Base-by-base conservation (phyloP, 2,113 vertebrate genomes). In the Parus major region DNA sequence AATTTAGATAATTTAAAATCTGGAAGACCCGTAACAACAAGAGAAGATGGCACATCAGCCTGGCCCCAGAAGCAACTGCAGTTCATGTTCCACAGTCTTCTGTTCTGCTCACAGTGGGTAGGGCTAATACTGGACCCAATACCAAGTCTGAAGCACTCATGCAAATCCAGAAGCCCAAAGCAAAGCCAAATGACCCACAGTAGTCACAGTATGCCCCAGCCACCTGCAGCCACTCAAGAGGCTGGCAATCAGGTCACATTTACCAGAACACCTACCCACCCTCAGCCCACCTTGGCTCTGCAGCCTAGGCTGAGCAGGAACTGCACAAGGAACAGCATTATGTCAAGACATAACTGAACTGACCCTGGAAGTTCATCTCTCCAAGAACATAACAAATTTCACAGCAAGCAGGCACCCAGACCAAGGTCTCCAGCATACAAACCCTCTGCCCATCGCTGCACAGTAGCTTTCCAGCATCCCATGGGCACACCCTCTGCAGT, bases 11-110 rank as follows among this genome's bases (percentile, higher is more conserved):
- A 42, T 70, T 36, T 41, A 73, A 80, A 52, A 49, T 44, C 50
- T 69, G 59, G 41, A 80, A 60, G 46, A n/a, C 0, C 19, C n/a
- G 31, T 71, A 88, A 47, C 22, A 57, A 36, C 53, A 44, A 25
- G 46, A 47, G 50, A 63, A 69, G 46, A 56, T 20, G 39, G 55
- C 22, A 77, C 5, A 2, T 35, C 29, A 72, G 49, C 57, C 23
- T 70, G 76, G 47, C 21, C 39, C 33, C 68, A 76, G 77, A 41
- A 79, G 59, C 15, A 18, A 64, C 52, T 2, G 2, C 57, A 85
- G 49, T 0, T 0, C 7, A 3, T 0, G 1, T n/a, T 23, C 53
- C 2, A 0, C 25, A 5, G 50, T 1, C 27, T 35, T 53, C 81
- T 81, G 59, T 77, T 69, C 84, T 2, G 5, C 68, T 79, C 33